Base-by-base conservation (phyloP, 2,797 vertebrate genomes). In the Melanotaenia boesemani region DNA sequence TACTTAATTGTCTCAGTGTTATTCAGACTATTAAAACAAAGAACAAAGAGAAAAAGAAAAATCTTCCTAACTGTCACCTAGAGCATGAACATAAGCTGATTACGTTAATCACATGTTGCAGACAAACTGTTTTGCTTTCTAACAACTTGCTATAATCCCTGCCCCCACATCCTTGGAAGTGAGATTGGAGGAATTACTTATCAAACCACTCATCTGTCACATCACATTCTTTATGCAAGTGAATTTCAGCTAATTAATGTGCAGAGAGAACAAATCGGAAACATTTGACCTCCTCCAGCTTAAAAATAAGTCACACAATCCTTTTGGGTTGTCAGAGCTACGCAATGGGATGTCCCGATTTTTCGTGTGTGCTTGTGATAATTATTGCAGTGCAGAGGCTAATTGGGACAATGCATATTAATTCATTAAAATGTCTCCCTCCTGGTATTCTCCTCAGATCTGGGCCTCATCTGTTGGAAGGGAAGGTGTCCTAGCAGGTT, bases 361-460 rank as follows among this genome's bases (percentile, higher is more conserved):
- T 94, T 85, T 73, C 70, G 64, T 10, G 63, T 61, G 50, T 69
- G 72, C 41, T 46, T 46, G 41, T 30, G 85, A 91, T 94, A 93
- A 95, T 95, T 90, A 94, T 89, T 89, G 87, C 81, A 87, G 87
- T 81, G 86, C 86, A 86, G 74, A 92, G 91, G 92, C 93, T 95
- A 95, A 95, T 94, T 95, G 92, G 93, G 93, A 84, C 92, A 92
- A 80, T 89, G 90, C 85, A 91, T 92, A 94, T 93, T 90, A 94
- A 94, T 94, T 92, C 91, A 95, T 95, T 95, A 94, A 91, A 92
- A 89, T 74, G 73, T 81, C 85, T 93, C 92, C 93, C 93, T 89
- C 84, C 88, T 94, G 93, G 91, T 92, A 84, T 84, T 70, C 74
- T 75, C 85, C 86, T 91, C 73, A 89, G 88, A 95, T 89, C 92